Conservation (phyloP, 2,888 invertebrate genomes). For the Apodemia arnacis region DNA sequence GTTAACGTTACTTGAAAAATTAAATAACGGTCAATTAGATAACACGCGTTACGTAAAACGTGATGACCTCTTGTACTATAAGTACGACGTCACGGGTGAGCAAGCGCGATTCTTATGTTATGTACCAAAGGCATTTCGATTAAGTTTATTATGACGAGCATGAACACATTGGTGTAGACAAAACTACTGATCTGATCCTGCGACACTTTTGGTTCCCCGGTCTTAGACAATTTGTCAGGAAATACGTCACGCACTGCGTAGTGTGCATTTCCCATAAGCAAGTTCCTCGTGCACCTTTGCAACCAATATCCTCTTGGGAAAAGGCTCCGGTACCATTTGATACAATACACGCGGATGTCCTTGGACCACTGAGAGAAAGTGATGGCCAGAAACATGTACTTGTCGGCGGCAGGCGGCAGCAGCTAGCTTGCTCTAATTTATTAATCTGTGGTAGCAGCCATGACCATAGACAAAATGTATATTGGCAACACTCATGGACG, state of each 20-base stretch:
- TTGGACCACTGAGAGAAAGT: too few species aligned
- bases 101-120: constrained; percentile 69
- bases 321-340: not conserved
- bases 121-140: constrained; percentile 81
- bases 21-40: constrained; percentile 65
- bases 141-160: constrained; percentile 84
- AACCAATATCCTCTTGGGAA: constrained; percentile 3
- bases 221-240: constrained; percentile 37
- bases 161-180: constrained; percentile 43
- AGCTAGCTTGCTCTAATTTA: too few species aligned
- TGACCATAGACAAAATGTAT: too few species aligned
- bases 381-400: too few species aligned
- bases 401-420: too few species aligned
- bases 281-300: constrained; percentile 9
- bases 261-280: constrained; percentile 12
- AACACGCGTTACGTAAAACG: constrained; percentile 43
- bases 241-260: constrained; percentile 21
- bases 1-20: constrained; percentile 59
- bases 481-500: too few species aligned
- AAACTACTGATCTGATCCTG: constrained; percentile 61
- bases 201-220: constrained; percentile 68
- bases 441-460: too few species aligned
- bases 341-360: not conserved
- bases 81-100: constrained; percentile 58
- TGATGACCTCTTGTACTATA: constrained; percentile 48